Evolutionary conservation across 2,113 vertebrate species (phyloP).

Genomic region (Myotis brandtii): DNA sequence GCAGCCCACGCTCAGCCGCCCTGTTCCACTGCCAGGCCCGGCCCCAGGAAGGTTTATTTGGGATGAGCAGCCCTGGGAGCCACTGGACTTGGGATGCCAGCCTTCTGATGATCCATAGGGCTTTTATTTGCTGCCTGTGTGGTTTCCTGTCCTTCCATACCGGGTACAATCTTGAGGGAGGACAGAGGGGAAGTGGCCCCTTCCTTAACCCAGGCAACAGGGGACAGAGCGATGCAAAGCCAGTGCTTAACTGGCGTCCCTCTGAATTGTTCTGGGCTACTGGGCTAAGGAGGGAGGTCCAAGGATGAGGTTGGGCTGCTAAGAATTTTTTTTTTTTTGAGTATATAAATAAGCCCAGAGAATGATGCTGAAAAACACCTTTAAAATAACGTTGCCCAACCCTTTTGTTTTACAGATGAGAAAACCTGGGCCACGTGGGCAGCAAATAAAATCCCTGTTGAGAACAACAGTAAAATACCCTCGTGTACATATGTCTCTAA

Average conservation of each 20-base stretch:
- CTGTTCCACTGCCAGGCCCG: not conserved
- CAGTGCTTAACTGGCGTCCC: not conserved
- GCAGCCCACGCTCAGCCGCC: rapidly evolving
- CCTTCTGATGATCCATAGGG: slow-evolving; percentile 14
- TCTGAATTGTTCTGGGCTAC: not conserved
- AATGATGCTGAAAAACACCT: not conserved
- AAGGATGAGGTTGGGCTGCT: not conserved
- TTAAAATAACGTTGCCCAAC: not conserved
- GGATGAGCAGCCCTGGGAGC: slow-evolving; percentile 62
- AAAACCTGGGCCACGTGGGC: not conserved
- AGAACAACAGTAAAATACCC: not conserved
- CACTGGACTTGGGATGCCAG: not conserved
- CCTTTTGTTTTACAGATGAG: slow-evolving; percentile 15
- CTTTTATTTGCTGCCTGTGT: slow-evolving; percentile 39
- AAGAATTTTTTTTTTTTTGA: not conserved
- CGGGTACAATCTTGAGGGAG: not conserved
- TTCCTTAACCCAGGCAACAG: not conserved
- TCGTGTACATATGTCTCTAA: not conserved
- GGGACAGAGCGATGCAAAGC: not conserved
- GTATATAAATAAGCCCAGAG: not conserved
- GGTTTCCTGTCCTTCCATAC: slow-evolving; percentile 20
- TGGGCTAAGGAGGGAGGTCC: not conserved
- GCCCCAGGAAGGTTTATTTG: slow-evolving; percentile 66
- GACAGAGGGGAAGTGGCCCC: not conserved
- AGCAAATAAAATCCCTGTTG: not conserved